Evolutionary conservation across 2,797 vertebrate species (phyloP).

Genomic region (Alcedo atthis): DNA sequence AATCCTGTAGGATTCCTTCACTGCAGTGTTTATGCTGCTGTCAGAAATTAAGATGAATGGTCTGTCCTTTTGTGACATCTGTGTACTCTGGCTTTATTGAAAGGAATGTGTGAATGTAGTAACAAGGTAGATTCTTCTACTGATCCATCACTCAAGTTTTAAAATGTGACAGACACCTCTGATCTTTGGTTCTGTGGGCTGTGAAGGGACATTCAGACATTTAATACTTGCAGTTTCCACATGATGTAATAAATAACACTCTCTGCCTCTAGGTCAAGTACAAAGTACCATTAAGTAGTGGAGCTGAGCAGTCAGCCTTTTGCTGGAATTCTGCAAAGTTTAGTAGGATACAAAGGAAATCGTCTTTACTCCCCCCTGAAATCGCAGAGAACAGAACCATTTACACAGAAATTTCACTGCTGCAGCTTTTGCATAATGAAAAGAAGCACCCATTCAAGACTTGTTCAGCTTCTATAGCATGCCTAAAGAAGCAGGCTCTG

Average conservation of each 20-base stretch:
- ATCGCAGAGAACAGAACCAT: not conserved
- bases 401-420: not conserved
- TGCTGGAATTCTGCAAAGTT: not conserved
- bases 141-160: not conserved
- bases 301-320: not conserved
- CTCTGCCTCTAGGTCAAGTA: not conserved
- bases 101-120: not conserved
- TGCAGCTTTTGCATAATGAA: not conserved
- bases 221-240: not conserved
- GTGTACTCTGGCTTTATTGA: not conserved
- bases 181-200: not conserved
- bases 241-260: not conserved
- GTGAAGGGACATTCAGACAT: not conserved
- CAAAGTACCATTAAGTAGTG: not conserved
- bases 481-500: not conserved
- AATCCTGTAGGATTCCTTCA: not conserved
- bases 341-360: not conserved
- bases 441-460: not conserved
- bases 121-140: not conserved
- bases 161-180: not conserved
- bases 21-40: not conserved
- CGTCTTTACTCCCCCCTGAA: not conserved
- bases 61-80: not conserved
- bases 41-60: not conserved
- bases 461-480: not conserved